Conservation (phyloP, 2,888 invertebrate species). For the Andrena praecox region DNA sequence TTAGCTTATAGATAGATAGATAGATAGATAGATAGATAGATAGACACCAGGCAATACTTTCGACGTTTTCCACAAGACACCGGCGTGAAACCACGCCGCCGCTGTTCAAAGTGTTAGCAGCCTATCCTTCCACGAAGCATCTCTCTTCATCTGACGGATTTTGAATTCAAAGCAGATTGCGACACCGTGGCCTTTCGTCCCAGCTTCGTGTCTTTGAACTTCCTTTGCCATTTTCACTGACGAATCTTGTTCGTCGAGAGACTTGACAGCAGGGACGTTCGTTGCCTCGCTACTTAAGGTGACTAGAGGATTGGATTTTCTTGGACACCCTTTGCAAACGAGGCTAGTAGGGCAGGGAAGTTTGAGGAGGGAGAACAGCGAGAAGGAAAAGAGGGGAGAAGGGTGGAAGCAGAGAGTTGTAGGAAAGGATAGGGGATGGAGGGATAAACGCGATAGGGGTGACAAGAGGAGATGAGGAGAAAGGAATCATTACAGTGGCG, state of each 20-base stretch:
- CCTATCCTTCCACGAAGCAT: background rate
- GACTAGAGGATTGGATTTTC: background rate
- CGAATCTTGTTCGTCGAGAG: background rate
- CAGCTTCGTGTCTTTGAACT: slow-evolving; percentile 27
- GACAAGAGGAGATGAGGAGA: too few relatives aligned
- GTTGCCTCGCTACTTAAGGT: background rate
- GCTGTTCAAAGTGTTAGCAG: background rate
- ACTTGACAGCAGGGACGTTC: background rate
- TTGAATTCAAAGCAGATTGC: background rate
- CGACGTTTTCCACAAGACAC: too few relatives aligned
- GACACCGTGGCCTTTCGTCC: background rate
- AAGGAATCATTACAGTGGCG: too few relatives aligned
- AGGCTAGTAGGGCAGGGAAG: background rate
- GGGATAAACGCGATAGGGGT: too few relatives aligned
- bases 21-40: too few relatives aligned
- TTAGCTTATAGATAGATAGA: too few relatives aligned
- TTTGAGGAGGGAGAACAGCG: background rate
- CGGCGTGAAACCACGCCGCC: too few relatives aligned
- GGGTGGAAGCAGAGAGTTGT: too few relatives aligned
- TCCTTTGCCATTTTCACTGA: background rate
- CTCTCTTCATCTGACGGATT: background rate
- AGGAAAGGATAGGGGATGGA: too few relatives aligned
- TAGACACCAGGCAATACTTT: too few relatives aligned
- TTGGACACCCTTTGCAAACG: background rate
- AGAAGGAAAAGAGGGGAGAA: background rate